Base-by-base conservation (phyloP, 2,797 vertebrate species). In the Cirrhinus mrigala region DNA sequence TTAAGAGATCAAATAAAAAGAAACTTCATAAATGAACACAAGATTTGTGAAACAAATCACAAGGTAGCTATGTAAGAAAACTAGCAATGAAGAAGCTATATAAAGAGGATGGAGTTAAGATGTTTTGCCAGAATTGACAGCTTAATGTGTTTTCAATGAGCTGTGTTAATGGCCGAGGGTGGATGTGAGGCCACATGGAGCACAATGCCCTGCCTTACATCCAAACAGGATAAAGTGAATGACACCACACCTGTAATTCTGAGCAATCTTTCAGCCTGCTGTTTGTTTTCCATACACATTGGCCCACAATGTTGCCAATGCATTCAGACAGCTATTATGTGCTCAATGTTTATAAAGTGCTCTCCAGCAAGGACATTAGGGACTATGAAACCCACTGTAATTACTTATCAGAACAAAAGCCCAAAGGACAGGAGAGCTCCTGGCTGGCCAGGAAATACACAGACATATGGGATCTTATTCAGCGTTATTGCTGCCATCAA, bases 171-270 rank as follows among this genome's bases (percentile, higher is more conserved):
- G 82, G 20, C 71, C 40, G 27, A 44, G 16, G 50, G 11, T 44
- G 24, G 85, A 82, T 75, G 40, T 0, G 6, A 44, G 40, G 69
- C 24, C 37, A 2, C 66, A 52, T 69, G 29, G n/a, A 68, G 58
- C 77, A 71, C 27, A 62, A 82, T 22, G 27, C 24, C n/a, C 29
- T 70, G 52, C 62, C 3, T 86, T 68, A 80, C 68, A 46, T 85
- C 56, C 71, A 81, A 54, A 62, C 66, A 64, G 22, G 75, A 66
- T 85, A 54, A 79, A 48, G 66, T n/a, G 60, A 86, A 85, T 48
- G 79, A 86, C 85, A 89, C 76, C 12, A 58, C 62, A 88, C 76
- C 89, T 89, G 85, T 85, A 87, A 88, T 89, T 86, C 73, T 83
- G 62, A 85, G 80, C 87, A 75, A 71, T 70, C 68, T 84, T 79